Percentiles rank a stretch among this genome's conserved stretches.
Conservation (phyloP, 2,888 invertebrate species). For the Drosophila putrida region DNA sequence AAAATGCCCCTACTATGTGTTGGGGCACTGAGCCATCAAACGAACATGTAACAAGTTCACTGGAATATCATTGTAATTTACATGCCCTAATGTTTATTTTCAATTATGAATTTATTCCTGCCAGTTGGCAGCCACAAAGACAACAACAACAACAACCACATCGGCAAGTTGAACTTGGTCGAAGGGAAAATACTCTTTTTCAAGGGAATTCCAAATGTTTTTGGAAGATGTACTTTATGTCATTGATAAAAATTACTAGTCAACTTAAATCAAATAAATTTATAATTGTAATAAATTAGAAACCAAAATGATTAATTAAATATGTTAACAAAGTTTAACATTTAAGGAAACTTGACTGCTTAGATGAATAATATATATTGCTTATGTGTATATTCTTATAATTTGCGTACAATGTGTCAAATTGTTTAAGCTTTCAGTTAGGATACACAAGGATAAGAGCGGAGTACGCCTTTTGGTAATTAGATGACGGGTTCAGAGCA, state of each 20-base stretch:
- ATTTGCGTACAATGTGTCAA: not conserved
- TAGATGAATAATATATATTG: not conserved
- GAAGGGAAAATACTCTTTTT: constrained; percentile 16
- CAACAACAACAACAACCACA: not conserved
- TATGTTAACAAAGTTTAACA: too few relatives aligned
- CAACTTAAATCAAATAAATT: too few relatives aligned
- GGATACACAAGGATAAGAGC: constrained; percentile 21
- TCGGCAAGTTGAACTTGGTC: not conserved
- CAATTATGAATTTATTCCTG: constrained; percentile 64
- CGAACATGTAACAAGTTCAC: constrained; percentile 27
- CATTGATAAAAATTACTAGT: not conserved
- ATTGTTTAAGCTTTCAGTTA: not conserved
- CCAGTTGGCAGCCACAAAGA: constrained; percentile 39
- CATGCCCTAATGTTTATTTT: constrained; percentile 67
- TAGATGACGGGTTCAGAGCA: constrained; percentile 70
- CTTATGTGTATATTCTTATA: not conserved
- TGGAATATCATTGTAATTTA: constrained; percentile 41
- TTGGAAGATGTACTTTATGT: not conserved
- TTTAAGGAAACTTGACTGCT: not conserved
- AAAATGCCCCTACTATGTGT: constrained; percentile 5
- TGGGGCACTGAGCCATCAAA: not conserved
- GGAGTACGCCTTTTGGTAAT: constrained; percentile 68
- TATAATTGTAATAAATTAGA: too few relatives aligned
- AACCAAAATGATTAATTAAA: too few relatives aligned
- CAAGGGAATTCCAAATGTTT: too few relatives aligned